A percentile compares a stretch with the other conserved stretches of the same genome.
Conservation (phyloP, 1,140 invertebrate genomes). For the Bombus superbus region DNA sequence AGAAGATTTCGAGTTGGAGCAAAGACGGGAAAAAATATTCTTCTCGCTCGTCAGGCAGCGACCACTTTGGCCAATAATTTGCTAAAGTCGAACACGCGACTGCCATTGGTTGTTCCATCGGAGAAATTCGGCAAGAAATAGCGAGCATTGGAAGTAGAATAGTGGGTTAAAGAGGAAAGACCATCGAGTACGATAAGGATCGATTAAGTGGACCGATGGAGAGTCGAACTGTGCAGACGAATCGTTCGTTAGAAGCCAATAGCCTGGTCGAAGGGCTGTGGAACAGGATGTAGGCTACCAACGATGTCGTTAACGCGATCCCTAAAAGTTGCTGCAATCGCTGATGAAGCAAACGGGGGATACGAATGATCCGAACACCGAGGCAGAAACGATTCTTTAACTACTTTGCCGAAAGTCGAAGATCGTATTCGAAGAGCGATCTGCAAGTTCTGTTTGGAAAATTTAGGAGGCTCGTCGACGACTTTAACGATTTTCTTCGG, state of each 20-base stretch:
- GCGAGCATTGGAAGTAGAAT: too few species aligned
- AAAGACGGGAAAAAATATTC: too few species aligned
- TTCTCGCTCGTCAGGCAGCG: too few species aligned
- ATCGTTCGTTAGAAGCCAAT: constrained; percentile 29
- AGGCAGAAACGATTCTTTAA: not conserved
- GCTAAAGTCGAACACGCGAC: too few species aligned
- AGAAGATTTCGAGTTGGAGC: too few species aligned
- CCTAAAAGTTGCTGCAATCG: not conserved
- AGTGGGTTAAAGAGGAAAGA: not conserved
- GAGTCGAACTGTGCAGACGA: too few species aligned
- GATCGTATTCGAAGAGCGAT: not conserved
- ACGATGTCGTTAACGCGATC: constrained; percentile 46
- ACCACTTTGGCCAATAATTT: too few species aligned
- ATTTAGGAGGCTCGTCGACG: too few species aligned
- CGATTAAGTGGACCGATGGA: constrained; percentile 41
- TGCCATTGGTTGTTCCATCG: too few species aligned
- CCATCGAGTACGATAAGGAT: constrained; percentile 43
- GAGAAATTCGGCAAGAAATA: too few species aligned
- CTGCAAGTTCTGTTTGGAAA: too few species aligned
- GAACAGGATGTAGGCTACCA: not conserved
- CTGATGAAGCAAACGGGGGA: constrained; percentile 1
- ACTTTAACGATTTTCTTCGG: too few species aligned
- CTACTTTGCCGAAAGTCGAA: not conserved
- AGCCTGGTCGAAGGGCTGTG: not conserved
- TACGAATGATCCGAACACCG: not conserved